Percentiles rank a stretch among this genome's conserved stretches.
Evolutionary conservation across 2,113 vertebrate species (phyloP).

Genomic region (Phodopus roborovskii): DNA sequence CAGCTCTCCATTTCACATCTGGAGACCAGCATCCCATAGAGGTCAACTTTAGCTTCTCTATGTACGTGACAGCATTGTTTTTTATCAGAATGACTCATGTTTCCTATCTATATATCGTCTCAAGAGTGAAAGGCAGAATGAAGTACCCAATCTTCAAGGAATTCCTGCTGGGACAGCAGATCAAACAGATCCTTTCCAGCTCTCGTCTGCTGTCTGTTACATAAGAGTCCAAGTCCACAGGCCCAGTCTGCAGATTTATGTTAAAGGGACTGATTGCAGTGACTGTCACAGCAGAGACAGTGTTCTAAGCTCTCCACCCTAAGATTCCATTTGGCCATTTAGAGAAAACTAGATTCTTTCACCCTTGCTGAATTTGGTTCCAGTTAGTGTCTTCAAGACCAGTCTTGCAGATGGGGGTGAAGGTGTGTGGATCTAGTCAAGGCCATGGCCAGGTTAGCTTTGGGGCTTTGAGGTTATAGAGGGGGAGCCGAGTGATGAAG

Average conservation of each 20-base stretch:
- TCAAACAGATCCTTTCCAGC: neutral
- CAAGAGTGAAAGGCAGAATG: conserved; percentile 8
- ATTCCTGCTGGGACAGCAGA: neutral
- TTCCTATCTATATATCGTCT: neutral
- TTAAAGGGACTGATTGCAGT: conserved; percentile 21
- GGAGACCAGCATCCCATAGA: neutral
- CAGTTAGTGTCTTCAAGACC: neutral
- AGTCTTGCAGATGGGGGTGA: neutral
- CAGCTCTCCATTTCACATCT: neutral
- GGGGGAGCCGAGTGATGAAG: neutral
- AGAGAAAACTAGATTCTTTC: conserved; percentile 4
- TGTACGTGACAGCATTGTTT: neutral
- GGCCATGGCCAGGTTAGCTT: neutral
- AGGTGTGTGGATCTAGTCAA: neutral
- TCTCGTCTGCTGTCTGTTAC: conserved; percentile 5
- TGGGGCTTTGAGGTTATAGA: neutral
- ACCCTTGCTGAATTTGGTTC: neutral
- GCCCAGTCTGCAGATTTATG: neutral
- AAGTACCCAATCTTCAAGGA: neutral
- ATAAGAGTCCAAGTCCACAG: neutral
- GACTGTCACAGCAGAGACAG: neutral
- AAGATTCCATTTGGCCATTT: neutral
- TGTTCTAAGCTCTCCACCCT: neutral
- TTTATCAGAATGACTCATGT: conserved; percentile 43
- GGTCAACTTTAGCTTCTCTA: neutral